Percentiles rank a stretch among this genome's conserved stretches.
These are phyloP conservation scores for Casuarius casuarius DNA, from an alignment of 2,113 vertebrate species.

Conservation along the genomic window DNA sequence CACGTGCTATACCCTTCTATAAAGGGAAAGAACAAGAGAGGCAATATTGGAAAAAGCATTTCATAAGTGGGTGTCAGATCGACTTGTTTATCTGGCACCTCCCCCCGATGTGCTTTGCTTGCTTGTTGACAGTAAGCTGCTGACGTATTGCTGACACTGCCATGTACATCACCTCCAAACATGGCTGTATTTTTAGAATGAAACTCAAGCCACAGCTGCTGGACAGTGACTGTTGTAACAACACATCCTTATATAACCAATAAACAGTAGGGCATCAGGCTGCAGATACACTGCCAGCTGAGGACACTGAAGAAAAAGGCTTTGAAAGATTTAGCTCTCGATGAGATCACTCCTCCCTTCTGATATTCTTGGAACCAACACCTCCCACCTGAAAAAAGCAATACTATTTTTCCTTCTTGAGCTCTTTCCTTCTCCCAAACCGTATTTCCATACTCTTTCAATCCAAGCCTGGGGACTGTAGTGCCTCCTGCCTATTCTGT, in stretches of 20 bases:
- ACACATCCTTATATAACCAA: fast-evolving
- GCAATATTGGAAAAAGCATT: background rate
- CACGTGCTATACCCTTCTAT: background rate
- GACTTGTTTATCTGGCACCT: background rate
- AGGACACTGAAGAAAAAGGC: fast-evolving
- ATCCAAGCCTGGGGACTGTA: background rate
- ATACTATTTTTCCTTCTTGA: background rate
- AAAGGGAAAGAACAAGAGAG: background rate
- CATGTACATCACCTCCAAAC: background rate
- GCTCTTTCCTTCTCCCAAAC: background rate
- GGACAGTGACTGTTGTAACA: background rate
- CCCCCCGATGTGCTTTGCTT: slow-evolving; percentile 24
- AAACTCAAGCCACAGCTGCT: background rate
- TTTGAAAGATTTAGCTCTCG: background rate
- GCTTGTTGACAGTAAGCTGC: background rate
- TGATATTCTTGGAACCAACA: background rate
- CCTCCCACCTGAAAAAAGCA: background rate
- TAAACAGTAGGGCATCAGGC: background rate
- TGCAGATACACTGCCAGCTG: background rate
- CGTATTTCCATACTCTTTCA: background rate
- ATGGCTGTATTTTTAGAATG: background rate
- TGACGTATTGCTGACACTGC: background rate
- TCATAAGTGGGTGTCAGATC: background rate
- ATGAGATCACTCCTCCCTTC: background rate
- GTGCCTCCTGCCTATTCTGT: background rate